Base-by-base conservation (phyloP, 2,888 invertebrate species). In the Hirtodrosophila trivittata region DNA sequence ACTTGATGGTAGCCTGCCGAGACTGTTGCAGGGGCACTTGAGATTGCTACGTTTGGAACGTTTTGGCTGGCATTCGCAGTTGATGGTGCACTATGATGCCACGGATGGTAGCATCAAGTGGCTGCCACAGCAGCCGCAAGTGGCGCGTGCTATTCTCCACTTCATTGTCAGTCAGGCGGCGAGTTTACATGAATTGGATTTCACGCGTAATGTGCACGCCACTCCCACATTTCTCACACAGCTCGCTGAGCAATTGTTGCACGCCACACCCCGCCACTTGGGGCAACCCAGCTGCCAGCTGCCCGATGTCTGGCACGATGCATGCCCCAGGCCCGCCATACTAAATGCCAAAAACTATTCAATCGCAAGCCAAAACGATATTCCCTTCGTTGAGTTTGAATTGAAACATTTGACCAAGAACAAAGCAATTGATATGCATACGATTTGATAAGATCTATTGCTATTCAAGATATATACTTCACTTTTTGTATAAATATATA, bases 131-230 rank as follows among this genome's bases (percentile, higher is more conserved):
- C 65, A 68, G 65, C 66, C 86, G 69, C 77, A 70, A 56, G 66
- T 73, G 56, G 57, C 69, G 32, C 63, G 47, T 37, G 67, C 66
- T 13, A 39, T 84, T 28, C 65, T 73, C 10, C 58, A 63, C 35
- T 84, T 83, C 21, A 54, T 83, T 52, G 68, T 54, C 65, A 49
- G 49, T 25, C 84, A 86, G 55, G 51, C 66, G 45, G 33, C n/a
- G 5, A 71, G 66, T 55, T 51, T 83, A 70, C 52, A 56, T 64
- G 66, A 81, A 77, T 66, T 83, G 62, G 86, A 86, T 72, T 80
- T 83, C 30, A 81, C 66, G 58, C 67, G 70, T 30, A 84, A 86
- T 75, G 67, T 72, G 12, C 77, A 77, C 57, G 84, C 71, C 59
- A 76, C 83, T 42, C 71, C 85, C 66, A 66, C 76, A 52, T 80